These are phyloP conservation scores for Peribatodes rhomboidaria DNA, from an alignment of 2,888 invertebrate species.

Conservation along the genomic window DNA sequence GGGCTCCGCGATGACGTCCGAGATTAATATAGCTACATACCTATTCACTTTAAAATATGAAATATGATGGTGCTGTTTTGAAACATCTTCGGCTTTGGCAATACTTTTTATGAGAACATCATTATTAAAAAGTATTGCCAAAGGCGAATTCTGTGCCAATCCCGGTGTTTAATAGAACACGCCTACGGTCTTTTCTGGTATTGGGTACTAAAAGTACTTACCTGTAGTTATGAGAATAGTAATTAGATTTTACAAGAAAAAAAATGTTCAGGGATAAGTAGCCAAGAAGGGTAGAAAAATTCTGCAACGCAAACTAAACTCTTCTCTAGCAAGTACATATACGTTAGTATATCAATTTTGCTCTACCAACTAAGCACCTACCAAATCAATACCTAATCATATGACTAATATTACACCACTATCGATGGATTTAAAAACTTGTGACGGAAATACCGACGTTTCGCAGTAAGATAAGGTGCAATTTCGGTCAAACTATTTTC, in stretches of 20 bases:
- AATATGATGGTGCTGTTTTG: neutral
- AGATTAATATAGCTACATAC: neutral
- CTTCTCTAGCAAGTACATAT: too few species aligned
- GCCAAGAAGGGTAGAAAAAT: too few species aligned
- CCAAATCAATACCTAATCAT: neutral
- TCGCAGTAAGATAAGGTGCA: conserved; percentile 6
- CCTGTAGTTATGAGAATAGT: too few species aligned
- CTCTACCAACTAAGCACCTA: neutral
- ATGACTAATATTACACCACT: neutral
- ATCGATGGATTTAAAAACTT: neutral
- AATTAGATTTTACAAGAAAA: too few species aligned
- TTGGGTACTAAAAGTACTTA: too few species aligned
- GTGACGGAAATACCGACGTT: conserved; percentile 7
- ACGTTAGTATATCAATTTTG: neutral
- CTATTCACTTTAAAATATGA: neutral
- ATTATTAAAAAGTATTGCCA: too few species aligned
- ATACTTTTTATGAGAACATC: too few species aligned
- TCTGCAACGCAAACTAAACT: too few species aligned
- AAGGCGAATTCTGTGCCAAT: too few species aligned
- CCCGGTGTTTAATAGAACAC: too few species aligned
- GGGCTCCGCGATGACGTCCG: neutral
- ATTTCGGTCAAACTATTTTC: neutral
- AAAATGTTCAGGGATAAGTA: too few species aligned
- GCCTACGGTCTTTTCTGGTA: too few species aligned
- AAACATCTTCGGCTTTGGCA: neutral